Evolutionary conservation across 2,888 invertebrate species (phyloP), one percentile per base, ranked within the genome.

Genomic region (Drosophila sordidula): DNA sequence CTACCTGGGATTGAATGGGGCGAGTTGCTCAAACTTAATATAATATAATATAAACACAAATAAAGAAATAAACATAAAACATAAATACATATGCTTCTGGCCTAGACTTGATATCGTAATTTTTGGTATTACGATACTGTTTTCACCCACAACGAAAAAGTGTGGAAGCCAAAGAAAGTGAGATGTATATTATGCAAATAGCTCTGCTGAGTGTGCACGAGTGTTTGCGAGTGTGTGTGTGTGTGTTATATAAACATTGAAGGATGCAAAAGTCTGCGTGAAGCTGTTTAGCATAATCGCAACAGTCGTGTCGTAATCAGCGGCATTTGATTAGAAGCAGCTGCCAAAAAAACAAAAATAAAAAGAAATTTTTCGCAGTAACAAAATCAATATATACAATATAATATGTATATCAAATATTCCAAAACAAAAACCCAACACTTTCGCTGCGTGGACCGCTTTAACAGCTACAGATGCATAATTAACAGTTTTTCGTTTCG

Each of bases 181-280:
- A 61, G 36, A 67, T 44, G 32, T 32, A 64, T 75, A 79, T 82
- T 81, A 88, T 81, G 83, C 79, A 81, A 88, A 81, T 71, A 51
- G 14, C 25, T 14, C 41, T 14, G 44, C 11, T 54, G 26, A 62
- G 16, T 41, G 22, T 63, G 38, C 47, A 41, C 14, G 34, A 42
- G 32, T 26, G 26, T 56, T 46, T 14, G 32, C 42, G 12, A 63
- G 34, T 73, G 16, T 34, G 47, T n/a, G 34, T 73, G 16, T 34
- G 47, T n/a, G 38, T 34, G 63, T 81, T 81, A 88, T 88, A 83
- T 81, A 88, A 81, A 86, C 56, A 39, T 38, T 39, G 57, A 77
- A 87, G 82, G 89, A 82, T 77, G 80, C 52, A 64, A 68, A 65
- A 72, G 67, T 71, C 51, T 46, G 29, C 38, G 26, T 29, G 9